A percentile compares a stretch with the other conserved stretches of the same genome.
Evolutionary conservation across 2,888 invertebrate species (phyloP).

Genomic region (Drosophila nr. perissopoda): DNA sequence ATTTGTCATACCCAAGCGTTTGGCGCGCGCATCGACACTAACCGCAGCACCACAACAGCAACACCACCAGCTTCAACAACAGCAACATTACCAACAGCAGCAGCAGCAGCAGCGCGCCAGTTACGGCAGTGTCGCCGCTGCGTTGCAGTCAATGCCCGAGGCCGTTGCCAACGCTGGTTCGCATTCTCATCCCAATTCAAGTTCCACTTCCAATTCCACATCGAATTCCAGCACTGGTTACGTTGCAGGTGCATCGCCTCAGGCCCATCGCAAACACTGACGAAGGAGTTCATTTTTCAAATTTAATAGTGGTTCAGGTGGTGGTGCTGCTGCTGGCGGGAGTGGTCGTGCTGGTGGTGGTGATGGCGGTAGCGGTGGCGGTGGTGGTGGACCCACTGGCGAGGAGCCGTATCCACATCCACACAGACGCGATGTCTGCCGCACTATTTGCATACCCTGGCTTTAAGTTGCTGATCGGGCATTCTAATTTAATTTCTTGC

Average conservation of each 20-base stretch:
- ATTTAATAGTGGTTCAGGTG: constrained; percentile 62
- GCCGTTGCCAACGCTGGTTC: constrained; percentile 41
- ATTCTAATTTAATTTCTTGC: constrained; percentile 15
- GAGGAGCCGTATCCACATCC: constrained; percentile 75
- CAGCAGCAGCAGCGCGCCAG: constrained; percentile 70
- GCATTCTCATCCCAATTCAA: constrained; percentile 18
- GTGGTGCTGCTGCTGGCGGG: constrained; percentile 33
- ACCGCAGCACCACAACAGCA: constrained; percentile 39
- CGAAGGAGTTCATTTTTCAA: constrained; percentile 84
- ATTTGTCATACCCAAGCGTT: constrained; percentile 84
- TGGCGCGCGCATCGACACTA: constrained; percentile 81
- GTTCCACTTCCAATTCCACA: constrained; percentile 42
- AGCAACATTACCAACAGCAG: constrained; percentile 26
- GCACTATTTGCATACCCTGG: constrained; percentile 84
- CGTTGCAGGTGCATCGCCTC: constrained; percentile 68
- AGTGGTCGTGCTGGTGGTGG: constrained; percentile 22
- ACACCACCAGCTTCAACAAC: constrained; percentile 10
- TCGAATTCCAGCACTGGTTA: constrained; percentile 42
- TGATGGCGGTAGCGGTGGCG: constrained; percentile 40
- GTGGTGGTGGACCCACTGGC: constrained; percentile 71
- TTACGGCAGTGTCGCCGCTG: constrained; percentile 75
- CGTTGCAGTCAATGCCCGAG: constrained; percentile 66
- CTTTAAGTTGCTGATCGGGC: constrained; percentile 60
- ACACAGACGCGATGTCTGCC: constrained; percentile 79
- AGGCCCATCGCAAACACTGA: constrained; percentile 83